phyloP scores from a whole-genome alignment of 2,113 vertebrate species.

The Nyctibius bracteatus region DNA sequence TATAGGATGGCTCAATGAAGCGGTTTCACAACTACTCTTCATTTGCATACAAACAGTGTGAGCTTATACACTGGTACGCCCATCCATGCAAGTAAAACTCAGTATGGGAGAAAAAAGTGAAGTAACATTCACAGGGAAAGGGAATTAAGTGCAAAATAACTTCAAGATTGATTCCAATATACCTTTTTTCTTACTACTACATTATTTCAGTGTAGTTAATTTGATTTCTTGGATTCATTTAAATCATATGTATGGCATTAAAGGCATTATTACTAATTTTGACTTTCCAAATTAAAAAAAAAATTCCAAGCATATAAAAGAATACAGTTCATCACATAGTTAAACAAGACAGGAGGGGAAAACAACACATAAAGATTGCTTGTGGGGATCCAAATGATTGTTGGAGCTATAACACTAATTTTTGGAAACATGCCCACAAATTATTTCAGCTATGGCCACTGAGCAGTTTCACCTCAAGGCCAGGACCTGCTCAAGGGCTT shows the following conservation, averaged over 20 bases:
- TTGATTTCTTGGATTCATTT: not conserved
- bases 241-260: not conserved
- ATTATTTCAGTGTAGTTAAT: not conserved
- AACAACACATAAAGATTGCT: not conserved
- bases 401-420: not conserved
- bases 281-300: not conserved
- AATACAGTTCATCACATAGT: not conserved
- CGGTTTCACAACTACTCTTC: not conserved
- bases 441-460: not conserved
- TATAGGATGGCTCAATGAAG: not conserved
- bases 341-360: not conserved
- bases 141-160: not conserved
- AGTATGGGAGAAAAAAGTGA: not conserved
- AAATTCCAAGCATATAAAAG: not conserved
- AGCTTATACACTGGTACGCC: not conserved
- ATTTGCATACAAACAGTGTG: not conserved
- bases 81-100: not conserved
- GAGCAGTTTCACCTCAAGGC: not conserved
- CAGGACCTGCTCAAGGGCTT: not conserved
- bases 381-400: not conserved
- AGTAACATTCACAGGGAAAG: not conserved
- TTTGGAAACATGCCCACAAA: not conserved
- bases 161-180: not conserved
- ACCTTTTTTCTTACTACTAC: not conserved
- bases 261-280: not conserved